These are phyloP conservation scores for Brachionus angularis DNA, from an alignment of 1,140 invertebrate genomes.

Conservation along the genomic window DNA sequence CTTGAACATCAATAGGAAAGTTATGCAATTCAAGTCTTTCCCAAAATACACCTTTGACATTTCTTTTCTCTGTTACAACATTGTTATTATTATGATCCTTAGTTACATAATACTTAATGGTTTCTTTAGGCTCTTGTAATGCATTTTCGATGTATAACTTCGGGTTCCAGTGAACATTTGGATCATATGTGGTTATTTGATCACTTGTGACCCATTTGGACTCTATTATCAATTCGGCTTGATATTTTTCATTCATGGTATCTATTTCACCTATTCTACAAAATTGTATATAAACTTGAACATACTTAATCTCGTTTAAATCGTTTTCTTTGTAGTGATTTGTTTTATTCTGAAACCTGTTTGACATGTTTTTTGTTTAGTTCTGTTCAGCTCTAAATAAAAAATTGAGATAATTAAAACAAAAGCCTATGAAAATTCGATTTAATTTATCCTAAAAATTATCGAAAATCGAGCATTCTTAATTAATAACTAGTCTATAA, in stretches of 20 bases:
- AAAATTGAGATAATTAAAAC: too few relatives aligned
- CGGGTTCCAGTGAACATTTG: neutral
- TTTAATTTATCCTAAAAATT: too few relatives aligned
- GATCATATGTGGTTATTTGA: conserved; percentile 8
- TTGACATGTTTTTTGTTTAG: neutral
- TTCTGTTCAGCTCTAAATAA: too few relatives aligned
- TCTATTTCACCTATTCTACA: conserved; percentile 3
- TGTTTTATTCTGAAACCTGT: neutral
- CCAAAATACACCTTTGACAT: conserved; percentile 24
- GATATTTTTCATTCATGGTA: conserved; percentile 9
- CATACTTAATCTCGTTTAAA: neutral
- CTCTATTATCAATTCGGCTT: conserved; percentile 2
- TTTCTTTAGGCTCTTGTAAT: neutral
- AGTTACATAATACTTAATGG: neutral
- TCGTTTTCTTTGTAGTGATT: neutral
- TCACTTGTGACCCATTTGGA: conserved; percentile 1
- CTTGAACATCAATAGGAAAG: conserved; percentile 27
- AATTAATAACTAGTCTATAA: too few relatives aligned
- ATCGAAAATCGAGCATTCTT: too few relatives aligned
- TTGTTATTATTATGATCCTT: neutral
- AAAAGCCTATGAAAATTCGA: too few relatives aligned
- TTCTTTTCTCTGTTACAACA: neutral
- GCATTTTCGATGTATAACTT: conserved; percentile 32
- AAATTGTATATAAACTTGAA: neutral
- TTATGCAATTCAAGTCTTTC: conserved; percentile 24